Evolutionary conservation across 30 jellyfish, hydroid and myxozoan species (phyloP), one percentile per base, ranked within the genome.

Genomic region (Aurelia sp.): DNA sequence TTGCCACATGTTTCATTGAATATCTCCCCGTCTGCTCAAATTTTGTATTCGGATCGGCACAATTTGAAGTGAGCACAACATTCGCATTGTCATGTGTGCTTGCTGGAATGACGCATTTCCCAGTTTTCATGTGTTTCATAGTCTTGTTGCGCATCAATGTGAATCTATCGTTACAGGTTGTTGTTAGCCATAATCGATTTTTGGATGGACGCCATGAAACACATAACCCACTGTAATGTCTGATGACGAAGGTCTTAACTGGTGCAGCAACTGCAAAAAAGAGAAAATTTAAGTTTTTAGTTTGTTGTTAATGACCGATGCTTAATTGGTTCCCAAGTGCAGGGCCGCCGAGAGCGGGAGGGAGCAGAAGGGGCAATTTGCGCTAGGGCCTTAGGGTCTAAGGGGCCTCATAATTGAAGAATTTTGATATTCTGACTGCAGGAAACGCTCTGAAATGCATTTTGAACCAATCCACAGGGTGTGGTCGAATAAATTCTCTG

Each of bases 201-300:
- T 84, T 68, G 1, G 85, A 60, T 19, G 71, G 10, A 37, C 87
- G 74, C 16, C 48, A 37, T 3, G 81, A n/a, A 9, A 84, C 68
- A 55, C 93, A 84, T 13, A 84, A 81, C 20, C 93, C 93, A 44
- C 82, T 50, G 67, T 73, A 84, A 44, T 84, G 93, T 68, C 41
- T 75, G 86, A 75, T 75, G 41, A 59, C 31, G 21, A 75, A 75
- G 19, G 86, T 75, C 11, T 74, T 59, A n/a, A 74, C 62, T n/a
- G 85, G 85, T 5, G 85, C 73, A 6, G 85, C 59, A 31, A 74
- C 85, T 74, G 44, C 9, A 59, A n/a, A 20, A 66, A 10, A 47
- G 19, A 41, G 66, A 71, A 27, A 27, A 0, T 1, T 27, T 27
- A 27, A 1, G 33, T 2, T 27, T 27, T 27, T 27, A 0, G 2